A percentile compares a stretch with the other conserved stretches of the same genome.
These are phyloP conservation scores for Chelidonichthys spinosus DNA, from an alignment of 2,797 vertebrate species.

Conservation along the genomic window DNA sequence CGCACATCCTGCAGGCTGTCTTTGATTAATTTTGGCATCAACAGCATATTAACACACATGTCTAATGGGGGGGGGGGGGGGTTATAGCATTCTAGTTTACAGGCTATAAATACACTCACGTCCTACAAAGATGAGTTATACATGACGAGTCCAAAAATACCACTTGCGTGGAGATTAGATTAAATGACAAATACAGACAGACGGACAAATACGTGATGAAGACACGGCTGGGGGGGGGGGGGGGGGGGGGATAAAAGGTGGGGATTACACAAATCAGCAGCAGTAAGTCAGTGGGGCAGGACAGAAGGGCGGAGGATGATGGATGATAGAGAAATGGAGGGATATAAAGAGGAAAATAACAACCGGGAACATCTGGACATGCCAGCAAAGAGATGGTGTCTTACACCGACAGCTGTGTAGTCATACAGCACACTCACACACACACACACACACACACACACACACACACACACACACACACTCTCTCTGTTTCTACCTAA, in stretches of 20 bases:
- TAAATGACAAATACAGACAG: constrained; percentile 51
- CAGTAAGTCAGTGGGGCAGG: constrained; percentile 70
- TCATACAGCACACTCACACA: constrained; percentile 3
- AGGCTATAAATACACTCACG: constrained; percentile 56
- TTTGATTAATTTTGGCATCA: constrained; percentile 57
- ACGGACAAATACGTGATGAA: constrained; percentile 67
- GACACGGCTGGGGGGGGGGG: constrained; percentile 7
- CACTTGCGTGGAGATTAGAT: constrained; percentile 56
- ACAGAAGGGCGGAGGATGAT: constrained; percentile 57
- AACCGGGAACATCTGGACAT: constrained; percentile 78
- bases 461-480: constrained; percentile 6
- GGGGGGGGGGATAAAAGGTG: constrained; percentile 52
- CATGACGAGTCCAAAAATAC: constrained; percentile 65
- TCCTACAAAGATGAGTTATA: constrained; percentile 28
- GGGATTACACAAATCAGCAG: constrained; percentile 71
- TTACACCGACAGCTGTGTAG: constrained; percentile 29
- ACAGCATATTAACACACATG: constrained; percentile 50
- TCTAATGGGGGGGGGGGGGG: constrained; percentile 20
- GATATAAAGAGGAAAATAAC: constrained; percentile 49
- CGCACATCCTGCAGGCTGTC: constrained; percentile 56
- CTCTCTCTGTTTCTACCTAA: neutral
- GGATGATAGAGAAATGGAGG: constrained; percentile 55
- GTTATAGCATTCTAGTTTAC: constrained; percentile 55
- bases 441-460: neutral
- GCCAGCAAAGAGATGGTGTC: constrained; percentile 29